phyloP scores from a whole-genome alignment of 2,113 vertebrate species.

The Pipa parva region DNA sequence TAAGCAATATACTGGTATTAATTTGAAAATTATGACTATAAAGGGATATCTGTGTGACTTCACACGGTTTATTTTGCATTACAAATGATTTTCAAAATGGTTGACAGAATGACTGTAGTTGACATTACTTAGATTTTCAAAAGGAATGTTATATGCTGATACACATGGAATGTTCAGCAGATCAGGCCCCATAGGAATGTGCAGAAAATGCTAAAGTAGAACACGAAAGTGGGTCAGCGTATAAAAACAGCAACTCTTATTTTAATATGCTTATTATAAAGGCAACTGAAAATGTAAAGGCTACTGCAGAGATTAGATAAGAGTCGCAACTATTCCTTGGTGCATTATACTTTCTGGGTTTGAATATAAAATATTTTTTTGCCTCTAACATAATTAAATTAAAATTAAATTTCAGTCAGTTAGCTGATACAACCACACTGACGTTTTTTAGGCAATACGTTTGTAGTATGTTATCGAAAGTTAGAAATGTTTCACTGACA shows the following conservation, averaged over 20 bases:
- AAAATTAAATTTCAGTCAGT: too few relatives aligned
- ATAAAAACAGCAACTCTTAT: conserved; percentile 31
- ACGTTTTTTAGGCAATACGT: too few relatives aligned
- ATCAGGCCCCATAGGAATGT: conserved; percentile 32
- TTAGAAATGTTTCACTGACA: too few relatives aligned
- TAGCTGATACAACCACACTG: too few relatives aligned
- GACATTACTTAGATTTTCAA: conserved; percentile 41
- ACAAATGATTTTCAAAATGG: conserved; percentile 33
- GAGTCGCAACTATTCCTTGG: conserved; percentile 15
- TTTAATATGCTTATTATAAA: conserved; percentile 17
- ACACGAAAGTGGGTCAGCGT: conserved; percentile 39
- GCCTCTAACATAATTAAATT: too few relatives aligned
- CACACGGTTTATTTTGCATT: conserved; percentile 28
- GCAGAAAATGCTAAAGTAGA: conserved; percentile 36
- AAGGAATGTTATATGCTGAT: conserved; percentile 39
- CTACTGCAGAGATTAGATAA: conserved; percentile 11
- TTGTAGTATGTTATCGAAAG: too few relatives aligned
- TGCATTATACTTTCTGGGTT: background rate
- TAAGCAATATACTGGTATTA: conserved; percentile 37
- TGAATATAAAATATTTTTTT: too few relatives aligned
- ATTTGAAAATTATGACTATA: conserved; percentile 29
- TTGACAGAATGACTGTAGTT: conserved; percentile 33
- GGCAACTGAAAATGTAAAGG: conserved; percentile 21
- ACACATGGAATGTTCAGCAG: conserved; percentile 17
- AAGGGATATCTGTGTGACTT: conserved; percentile 7